Conservation (phyloP, 2,888 invertebrate species). For the Calliscelio sp. region DNA sequence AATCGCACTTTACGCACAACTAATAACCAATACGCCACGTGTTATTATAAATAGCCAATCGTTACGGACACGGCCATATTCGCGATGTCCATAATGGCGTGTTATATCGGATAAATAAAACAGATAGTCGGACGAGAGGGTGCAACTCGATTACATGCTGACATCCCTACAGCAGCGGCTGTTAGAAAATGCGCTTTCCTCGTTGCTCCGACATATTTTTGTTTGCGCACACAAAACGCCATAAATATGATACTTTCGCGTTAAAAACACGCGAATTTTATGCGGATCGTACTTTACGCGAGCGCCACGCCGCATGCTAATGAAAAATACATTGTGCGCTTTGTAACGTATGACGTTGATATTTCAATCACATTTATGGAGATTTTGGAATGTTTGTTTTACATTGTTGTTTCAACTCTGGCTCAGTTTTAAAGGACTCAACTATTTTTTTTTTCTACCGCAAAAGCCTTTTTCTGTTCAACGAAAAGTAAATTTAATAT, state of each 20-base stretch:
- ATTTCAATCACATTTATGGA: conserved; percentile 72
- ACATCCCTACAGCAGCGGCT: conserved; percentile 79
- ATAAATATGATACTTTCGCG: conserved; percentile 66
- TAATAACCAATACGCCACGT: conserved; percentile 85
- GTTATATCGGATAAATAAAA: conserved; percentile 86
- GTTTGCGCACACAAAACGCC: conserved; percentile 68
- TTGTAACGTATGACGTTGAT: conserved; percentile 69
- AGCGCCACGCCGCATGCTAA: conserved; percentile 66
- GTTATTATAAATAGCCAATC: conserved; percentile 86
- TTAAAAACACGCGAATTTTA: conserved; percentile 72
- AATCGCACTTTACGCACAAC: conserved; percentile 82
- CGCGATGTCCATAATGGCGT: conserved; percentile 85
- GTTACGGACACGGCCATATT: conserved; percentile 84
- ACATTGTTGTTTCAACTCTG: conserved; percentile 58
- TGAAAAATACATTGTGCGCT: conserved; percentile 70
- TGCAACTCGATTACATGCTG: conserved; percentile 85
- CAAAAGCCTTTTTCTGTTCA: conserved; percentile 12
- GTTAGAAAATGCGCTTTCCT: conserved; percentile 71
- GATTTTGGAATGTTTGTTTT: conserved; percentile 66
- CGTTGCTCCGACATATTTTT: conserved; percentile 68
- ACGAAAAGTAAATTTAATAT: conserved; percentile 9
- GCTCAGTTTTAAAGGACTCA: conserved; percentile 41
- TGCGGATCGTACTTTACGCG: conserved; percentile 67
- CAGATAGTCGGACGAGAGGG: conserved; percentile 83
- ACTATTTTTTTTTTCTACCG: conserved; percentile 12